Evolutionary conservation across 2,888 invertebrate species (phyloP), one percentile per base, ranked within the genome.

Genomic region (Calephelis perditalis): DNA sequence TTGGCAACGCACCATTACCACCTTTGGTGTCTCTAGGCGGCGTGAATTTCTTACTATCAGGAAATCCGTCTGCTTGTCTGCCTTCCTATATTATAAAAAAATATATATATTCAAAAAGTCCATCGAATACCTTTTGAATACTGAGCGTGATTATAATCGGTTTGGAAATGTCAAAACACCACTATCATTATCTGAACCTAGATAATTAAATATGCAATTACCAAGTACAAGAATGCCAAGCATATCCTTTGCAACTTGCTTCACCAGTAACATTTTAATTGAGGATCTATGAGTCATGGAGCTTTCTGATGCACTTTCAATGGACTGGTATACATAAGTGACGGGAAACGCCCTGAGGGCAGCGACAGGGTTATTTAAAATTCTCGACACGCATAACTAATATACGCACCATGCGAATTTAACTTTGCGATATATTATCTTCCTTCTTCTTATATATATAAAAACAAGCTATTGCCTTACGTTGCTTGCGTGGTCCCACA

Each of bases 221-320:
- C 46, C 47, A 56, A 59, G 59, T 57, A 35, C 37, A 58, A 57
- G 61, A 63, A 68, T 68, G 65, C 63, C 56, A 64, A 67, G 65
- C 64, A 64, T 67, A 67, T 60, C 60, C 60, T 61, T 63, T 66
- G 54, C 63, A 70, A 67, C 71, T 68, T 66, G 74, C 71, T 71
- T 64, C 65, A 63, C 73, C 65, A 74, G 73, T 70, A 71, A 77
- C 73, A 76, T 74, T 76, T 76, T 79, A 77, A 79, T 78, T 77
- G 73, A 68, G 62, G 66, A 70, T 69, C 56, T 64, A 56, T 74
- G 76, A 77, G 67, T 80, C 76, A 79, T 68, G 65, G 62, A 66
- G 65, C 70, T 70, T 68, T 70, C 71, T 61, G 61, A 40, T 61
- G 56, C 56, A 60, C 56, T 54, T 47, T 37, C 44, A 56, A 58